phyloP scores from a whole-genome alignment of 2,797 vertebrate species.

The Pteronotus mesoamericanus region DNA sequence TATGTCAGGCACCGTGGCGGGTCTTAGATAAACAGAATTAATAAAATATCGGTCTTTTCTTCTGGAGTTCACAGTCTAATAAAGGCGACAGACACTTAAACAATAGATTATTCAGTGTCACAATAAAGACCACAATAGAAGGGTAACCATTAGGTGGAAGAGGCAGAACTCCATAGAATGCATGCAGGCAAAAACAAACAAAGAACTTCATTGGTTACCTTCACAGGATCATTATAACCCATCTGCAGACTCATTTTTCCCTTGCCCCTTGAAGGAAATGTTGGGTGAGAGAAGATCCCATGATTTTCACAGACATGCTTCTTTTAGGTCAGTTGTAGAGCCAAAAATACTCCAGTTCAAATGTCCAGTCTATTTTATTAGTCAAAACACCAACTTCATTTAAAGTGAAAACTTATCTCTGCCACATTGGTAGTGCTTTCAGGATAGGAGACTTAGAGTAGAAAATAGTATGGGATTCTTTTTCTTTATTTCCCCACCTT shows the following conservation, averaged over 20 bases:
- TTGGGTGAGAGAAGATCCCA: not conserved
- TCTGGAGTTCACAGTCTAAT: not conserved
- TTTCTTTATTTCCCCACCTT: not conserved
- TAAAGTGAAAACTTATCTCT: not conserved
- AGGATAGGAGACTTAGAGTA: not conserved
- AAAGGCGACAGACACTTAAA: not conserved
- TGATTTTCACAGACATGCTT: not conserved
- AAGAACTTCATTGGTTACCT: not conserved
- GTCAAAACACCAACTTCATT: slow-evolving; percentile 6
- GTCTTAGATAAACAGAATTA: slow-evolving; percentile 25
- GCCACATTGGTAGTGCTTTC: not conserved
- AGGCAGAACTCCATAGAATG: not conserved
- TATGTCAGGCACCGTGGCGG: not conserved
- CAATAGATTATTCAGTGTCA: not conserved
- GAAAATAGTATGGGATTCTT: not conserved
- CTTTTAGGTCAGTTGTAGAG: not conserved
- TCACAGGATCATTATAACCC: not conserved
- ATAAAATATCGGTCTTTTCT: not conserved
- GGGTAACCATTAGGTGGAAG: not conserved
- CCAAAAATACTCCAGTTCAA: not conserved
- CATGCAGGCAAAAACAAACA: not conserved
- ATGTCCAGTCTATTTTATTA: not conserved
- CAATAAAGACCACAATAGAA: not conserved
- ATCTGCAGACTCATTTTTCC: not conserved
- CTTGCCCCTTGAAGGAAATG: not conserved